These are phyloP conservation scores for Aporophyla nigra DNA, from an alignment of 2,888 invertebrate species.

Conservation along the genomic window DNA sequence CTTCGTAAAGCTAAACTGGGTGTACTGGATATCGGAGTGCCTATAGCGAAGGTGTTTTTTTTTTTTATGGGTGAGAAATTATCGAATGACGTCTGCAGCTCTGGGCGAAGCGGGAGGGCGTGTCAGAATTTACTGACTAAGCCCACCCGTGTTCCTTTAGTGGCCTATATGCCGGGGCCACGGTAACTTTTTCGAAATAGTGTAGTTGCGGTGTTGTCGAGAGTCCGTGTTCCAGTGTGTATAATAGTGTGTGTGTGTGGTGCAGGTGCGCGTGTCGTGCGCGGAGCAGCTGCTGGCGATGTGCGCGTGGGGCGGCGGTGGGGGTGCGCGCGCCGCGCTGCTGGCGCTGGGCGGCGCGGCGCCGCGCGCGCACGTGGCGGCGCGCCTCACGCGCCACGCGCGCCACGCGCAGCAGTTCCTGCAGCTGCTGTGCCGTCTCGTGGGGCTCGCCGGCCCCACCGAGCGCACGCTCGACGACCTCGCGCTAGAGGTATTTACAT, in stretches of 20 bases:
- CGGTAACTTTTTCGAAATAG: too few relatives aligned
- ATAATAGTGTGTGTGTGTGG: background rate
- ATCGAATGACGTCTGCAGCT: too few relatives aligned
- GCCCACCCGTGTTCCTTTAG: too few relatives aligned
- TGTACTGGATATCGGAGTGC: too few relatives aligned
- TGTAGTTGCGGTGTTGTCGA: background rate
- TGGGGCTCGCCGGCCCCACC: conserved; percentile 93
- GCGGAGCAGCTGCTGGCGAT: conserved; percentile 96
- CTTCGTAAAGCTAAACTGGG: background rate
- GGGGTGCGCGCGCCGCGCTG: conserved; percentile 92
- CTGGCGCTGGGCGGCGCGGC: conserved; percentile 80
- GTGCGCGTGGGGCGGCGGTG: conserved; percentile 94
- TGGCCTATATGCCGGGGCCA: too few relatives aligned
- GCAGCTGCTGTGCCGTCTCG: conserved; percentile 93
- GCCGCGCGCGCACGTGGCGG: conserved; percentile 91
- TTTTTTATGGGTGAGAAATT: too few relatives aligned
- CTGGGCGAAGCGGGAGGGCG: too few relatives aligned
- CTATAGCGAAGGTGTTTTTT: background rate
- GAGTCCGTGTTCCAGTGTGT: background rate
- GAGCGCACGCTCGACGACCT: conserved; percentile 92
- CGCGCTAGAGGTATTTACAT: conserved; percentile 77
- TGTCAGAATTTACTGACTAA: too few relatives aligned
- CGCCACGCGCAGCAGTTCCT: conserved; percentile 95
- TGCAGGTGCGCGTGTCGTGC: conserved; percentile 93
- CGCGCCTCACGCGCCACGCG: conserved; percentile 90